phyloP scores from a whole-genome alignment of 2,888 invertebrate genomes.

The Choreutis nemorana region DNA sequence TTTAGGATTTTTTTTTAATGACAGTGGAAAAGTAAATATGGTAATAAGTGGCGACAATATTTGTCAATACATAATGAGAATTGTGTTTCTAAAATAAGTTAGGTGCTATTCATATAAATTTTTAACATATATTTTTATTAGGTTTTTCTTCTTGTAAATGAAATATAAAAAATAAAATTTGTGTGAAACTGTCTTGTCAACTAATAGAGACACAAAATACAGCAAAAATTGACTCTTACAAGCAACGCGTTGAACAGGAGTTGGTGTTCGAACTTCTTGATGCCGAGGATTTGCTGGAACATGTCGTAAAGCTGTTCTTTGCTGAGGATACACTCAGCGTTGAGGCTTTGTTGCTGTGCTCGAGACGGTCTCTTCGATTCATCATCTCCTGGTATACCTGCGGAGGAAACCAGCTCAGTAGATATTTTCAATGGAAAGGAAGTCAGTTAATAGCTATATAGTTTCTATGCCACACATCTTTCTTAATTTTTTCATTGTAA shows the following conservation, averaged over 20 bases:
- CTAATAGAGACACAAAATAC: neutral
- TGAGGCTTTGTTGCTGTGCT: constrained; percentile 88
- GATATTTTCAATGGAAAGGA: too few species aligned
- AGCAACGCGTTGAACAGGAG: constrained; percentile 95
- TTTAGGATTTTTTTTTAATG: neutral
- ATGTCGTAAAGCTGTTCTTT: constrained; percentile 99
- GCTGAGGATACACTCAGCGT: constrained; percentile 93
- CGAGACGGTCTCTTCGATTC: constrained; percentile 86
- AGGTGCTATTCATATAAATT: too few species aligned
- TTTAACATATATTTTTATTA: too few species aligned
- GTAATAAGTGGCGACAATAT: neutral
- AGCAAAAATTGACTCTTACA: constrained; percentile 22
- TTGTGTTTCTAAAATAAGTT: neutral
- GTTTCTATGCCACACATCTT: too few species aligned
- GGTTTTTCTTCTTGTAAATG: too few species aligned
- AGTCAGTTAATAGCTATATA: too few species aligned
- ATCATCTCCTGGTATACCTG: constrained; percentile 79
- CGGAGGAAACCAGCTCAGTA: neutral
- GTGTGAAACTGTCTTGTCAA: neutral
- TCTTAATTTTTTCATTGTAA: too few species aligned
- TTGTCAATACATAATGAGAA: neutral
- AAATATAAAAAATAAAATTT: too few species aligned
- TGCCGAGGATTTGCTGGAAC: constrained; percentile 98
- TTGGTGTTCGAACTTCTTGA: constrained; percentile 99
- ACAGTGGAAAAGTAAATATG: neutral